Conservation (phyloP, 2,888 invertebrate genomes). For the Epistrophella euchroma region DNA sequence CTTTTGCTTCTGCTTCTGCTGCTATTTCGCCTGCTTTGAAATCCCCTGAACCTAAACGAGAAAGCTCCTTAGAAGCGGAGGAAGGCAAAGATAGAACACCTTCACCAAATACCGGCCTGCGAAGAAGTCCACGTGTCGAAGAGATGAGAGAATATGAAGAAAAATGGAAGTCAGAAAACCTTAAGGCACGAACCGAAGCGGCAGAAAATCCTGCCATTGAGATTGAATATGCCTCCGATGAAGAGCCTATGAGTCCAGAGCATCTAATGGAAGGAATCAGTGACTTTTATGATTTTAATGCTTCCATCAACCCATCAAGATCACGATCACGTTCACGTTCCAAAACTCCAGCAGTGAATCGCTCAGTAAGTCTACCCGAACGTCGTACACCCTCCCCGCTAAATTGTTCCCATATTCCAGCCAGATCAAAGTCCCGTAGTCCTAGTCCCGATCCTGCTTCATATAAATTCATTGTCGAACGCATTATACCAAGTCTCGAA, state of each 20-base stretch:
- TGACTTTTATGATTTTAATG: constrained; percentile 83
- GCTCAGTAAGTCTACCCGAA: constrained; percentile 70
- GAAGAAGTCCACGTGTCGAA: constrained; percentile 82
- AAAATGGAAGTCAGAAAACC: constrained; percentile 77
- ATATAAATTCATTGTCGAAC: constrained; percentile 71
- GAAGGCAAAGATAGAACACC: constrained; percentile 65
- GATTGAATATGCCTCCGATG: constrained; percentile 79
- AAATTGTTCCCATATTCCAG: constrained; percentile 78
- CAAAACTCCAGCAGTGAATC: constrained; percentile 53
- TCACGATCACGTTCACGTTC: constrained; percentile 79
- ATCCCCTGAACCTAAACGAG: constrained; percentile 70
- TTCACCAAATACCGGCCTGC: constrained; percentile 77
- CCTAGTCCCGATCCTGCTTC: constrained; percentile 71
- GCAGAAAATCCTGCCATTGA: constrained; percentile 68
- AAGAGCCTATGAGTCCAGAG: constrained; percentile 79
- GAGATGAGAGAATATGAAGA: constrained; percentile 82
- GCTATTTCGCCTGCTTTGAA: constrained; percentile 77
- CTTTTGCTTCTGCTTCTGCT: constrained; percentile 78
- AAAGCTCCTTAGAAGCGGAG: constrained; percentile 79
- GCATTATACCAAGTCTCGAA: constrained; percentile 62
- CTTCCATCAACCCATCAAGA: constrained; percentile 80
- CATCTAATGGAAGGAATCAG: constrained; percentile 81
- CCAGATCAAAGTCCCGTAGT: constrained; percentile 71
- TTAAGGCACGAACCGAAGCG: constrained; percentile 48
- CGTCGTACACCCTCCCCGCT: constrained; percentile 77